These are phyloP conservation scores for Barnardius zonarius DNA, from an alignment of 2,113 vertebrate genomes.

Conservation along the genomic window DNA sequence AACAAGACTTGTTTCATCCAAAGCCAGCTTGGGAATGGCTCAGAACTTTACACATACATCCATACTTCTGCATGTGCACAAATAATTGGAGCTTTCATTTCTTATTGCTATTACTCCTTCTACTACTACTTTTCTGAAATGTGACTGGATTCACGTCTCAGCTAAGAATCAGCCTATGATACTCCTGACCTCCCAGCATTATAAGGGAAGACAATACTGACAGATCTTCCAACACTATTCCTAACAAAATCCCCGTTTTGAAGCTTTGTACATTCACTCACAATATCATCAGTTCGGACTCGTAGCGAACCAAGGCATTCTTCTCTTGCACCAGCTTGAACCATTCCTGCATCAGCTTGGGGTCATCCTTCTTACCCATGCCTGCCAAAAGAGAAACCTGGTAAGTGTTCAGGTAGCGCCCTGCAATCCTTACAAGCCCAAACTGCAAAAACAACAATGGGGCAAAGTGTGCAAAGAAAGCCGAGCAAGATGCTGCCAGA, in stretches of 20 bases:
- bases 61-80: background rate
- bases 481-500: slow-evolving; percentile 78
- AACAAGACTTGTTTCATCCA: background rate
- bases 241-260: background rate
- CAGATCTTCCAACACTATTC: background rate
- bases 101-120: background rate
- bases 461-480: slow-evolving; percentile 82
- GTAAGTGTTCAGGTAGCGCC: background rate
- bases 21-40: background rate
- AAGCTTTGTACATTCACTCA: slow-evolving; percentile 75
- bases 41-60: background rate
- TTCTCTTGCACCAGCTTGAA: slow-evolving; percentile 99
- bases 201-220: background rate
- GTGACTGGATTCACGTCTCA: background rate
- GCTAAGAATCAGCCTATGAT: background rate
- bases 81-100: background rate
- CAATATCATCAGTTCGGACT: slow-evolving; percentile 99
- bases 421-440: background rate
- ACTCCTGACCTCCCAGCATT: background rate
- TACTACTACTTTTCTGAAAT: background rate
- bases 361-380: slow-evolving; percentile 99
- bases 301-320: slow-evolving; percentile 96
- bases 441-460: slow-evolving; percentile 59
- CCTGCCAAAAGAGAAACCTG: slow-evolving; percentile 74
- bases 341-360: slow-evolving; percentile 99